A percentile compares a stretch with the other conserved stretches of the same genome.
phyloP scores from a whole-genome alignment of 1,140 invertebrate genomes.

The Lordiphosa stackelbergi region DNA sequence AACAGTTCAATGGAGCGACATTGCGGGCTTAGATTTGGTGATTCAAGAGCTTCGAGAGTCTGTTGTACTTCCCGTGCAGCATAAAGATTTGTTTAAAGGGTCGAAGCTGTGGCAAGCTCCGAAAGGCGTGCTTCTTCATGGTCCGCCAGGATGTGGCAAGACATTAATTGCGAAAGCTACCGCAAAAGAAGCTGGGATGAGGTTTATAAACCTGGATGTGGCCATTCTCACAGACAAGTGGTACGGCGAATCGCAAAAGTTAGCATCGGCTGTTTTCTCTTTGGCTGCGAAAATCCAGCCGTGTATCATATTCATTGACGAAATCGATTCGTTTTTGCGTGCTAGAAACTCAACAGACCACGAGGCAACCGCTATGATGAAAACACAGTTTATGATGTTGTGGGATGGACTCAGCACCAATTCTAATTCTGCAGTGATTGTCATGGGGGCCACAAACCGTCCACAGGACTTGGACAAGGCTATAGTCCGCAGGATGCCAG shows the following conservation, averaged over 20 bases:
- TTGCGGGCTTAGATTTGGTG: constrained; percentile 93
- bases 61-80: constrained; percentile 94
- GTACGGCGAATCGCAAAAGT: constrained; percentile 98
- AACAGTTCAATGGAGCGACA: constrained; percentile 91
- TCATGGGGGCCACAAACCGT: constrained; percentile 90
- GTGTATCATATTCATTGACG: constrained; percentile 97
- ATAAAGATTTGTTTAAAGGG: constrained; percentile 88
- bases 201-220: constrained; percentile 97
- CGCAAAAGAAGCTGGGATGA: constrained; percentile 93
- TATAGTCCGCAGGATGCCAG: constrained; percentile 96
- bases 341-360: constrained; percentile 93
- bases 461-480: constrained; percentile 97
- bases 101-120: constrained; percentile 94
- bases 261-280: constrained; percentile 97
- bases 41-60: constrained; percentile 95
- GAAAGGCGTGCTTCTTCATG: constrained; percentile 93
- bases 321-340: constrained; percentile 98
- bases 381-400: constrained; percentile 93
- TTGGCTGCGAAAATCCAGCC: constrained; percentile 95
- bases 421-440: constrained; percentile 82
- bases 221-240: constrained; percentile 98
- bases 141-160: constrained; percentile 96
- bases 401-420: constrained; percentile 93
- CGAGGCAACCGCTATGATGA: constrained; percentile 99
- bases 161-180: constrained; percentile 97